Base-by-base conservation (phyloP, 92 coral and sea anemone species). In the Zoanthus solanderi region DNA sequence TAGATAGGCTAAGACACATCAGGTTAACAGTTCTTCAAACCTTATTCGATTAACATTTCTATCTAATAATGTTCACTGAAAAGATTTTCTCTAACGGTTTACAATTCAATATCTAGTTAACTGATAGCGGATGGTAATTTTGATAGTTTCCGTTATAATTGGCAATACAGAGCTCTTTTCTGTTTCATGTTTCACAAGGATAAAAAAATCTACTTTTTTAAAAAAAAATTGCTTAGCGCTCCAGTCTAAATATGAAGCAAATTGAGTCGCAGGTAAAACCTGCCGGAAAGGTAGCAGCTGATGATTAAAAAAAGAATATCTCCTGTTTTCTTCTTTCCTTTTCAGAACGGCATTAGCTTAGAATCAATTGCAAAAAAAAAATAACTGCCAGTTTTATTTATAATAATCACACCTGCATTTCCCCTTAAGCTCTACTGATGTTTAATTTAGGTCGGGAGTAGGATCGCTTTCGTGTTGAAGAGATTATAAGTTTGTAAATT, bases 211-310 rank as follows among this genome's bases (percentile, higher is more conserved):
- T 63, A 7, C 9, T 18, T 17, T 8, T 17, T 23, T 4, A 4
- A 16, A 58, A 14, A 11, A 5, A 14, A 17, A n/a, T 63, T 7
- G 8, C n/a, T 18, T 30, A 17, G 31, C 32, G 9, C 9, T 17
- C 23, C 17, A 5, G 28, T 63, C 75, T 30, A 32, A 69, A 30
- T 18, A 29, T 29, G 46, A 46, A 12, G 75, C 75, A 29, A 34
- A 11, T 56, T 16, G 30, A 46, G 0, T 9, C 61, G 31, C 37
- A 52, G 80, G 80, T 11, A 52, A 76, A 52, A 53, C 68, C 29
- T 54, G 66, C 68, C 68, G 82, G 68, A 77, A 77, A 53, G 37
- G 7, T 31, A 66, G 68, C 67, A 77, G 68, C 82, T 77, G 67
- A 68, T 47, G 17, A 53, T 6, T 45, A n/a, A 3, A 53, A 48